These are phyloP conservation scores for Sorex fumeus DNA, from an alignment of 2,113 vertebrate genomes.

Conservation along the genomic window DNA sequence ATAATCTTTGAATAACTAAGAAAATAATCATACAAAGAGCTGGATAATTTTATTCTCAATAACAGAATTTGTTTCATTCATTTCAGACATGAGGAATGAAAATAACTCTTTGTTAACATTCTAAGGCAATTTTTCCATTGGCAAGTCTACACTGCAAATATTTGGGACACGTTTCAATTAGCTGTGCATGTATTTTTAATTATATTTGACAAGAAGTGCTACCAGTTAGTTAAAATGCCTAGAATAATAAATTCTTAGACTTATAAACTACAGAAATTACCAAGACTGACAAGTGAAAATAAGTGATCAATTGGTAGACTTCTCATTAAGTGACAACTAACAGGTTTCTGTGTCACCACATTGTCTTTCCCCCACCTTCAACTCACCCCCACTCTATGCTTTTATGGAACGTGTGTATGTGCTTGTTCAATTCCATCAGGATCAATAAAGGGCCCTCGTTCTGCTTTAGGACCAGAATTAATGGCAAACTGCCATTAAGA, in stretches of 20 bases:
- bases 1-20: background rate
- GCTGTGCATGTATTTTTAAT: background rate
- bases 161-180: conserved; percentile 2
- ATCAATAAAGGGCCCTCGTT: background rate
- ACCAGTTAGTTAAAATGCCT: background rate
- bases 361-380: background rate
- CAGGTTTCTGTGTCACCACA: conserved; percentile 69
- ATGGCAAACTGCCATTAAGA: conserved; percentile 39
- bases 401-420: background rate
- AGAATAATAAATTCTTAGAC: background rate
- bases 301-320: conserved; percentile 42
- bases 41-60: background rate
- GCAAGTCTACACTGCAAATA: conserved; percentile 14
- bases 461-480: conserved; percentile 63
- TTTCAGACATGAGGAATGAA: background rate
- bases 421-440: background rate
- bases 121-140: background rate
- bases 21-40: background rate
- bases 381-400: background rate
- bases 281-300: background rate
- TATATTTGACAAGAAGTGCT: conserved; percentile 2
- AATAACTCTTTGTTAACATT: background rate
- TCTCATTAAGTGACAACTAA: conserved; percentile 32
- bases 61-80: conserved; percentile 4
- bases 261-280: background rate